phyloP scores from a whole-genome alignment of 2,888 invertebrate species.

The Coenonympha glycerion region DNA sequence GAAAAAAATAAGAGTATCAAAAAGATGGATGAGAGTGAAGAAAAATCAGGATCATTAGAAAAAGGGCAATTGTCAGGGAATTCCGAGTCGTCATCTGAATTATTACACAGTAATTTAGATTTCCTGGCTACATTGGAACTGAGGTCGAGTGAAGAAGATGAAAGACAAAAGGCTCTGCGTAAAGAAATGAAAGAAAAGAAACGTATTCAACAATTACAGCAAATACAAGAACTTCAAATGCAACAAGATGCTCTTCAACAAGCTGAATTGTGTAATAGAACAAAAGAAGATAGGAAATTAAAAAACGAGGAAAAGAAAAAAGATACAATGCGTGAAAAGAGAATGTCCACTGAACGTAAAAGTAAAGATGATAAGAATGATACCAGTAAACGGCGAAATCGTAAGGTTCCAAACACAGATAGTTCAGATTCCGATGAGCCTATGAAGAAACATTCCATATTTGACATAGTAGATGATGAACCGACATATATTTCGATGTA shows the following conservation, averaged over 20 bases:
- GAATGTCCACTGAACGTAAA: slow-evolving; percentile 69
- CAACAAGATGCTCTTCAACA: slow-evolving; percentile 65
- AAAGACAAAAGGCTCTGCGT: slow-evolving; percentile 71
- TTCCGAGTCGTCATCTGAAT: slow-evolving; percentile 44
- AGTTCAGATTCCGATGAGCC: slow-evolving; percentile 86
- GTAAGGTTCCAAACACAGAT: slow-evolving; percentile 77
- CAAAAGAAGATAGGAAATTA: slow-evolving; percentile 61
- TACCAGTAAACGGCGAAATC: slow-evolving; percentile 57
- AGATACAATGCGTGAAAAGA: slow-evolving; percentile 64
- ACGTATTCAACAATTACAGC: slow-evolving; percentile 67
- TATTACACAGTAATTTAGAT: slow-evolving; percentile 72
- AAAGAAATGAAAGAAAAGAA: slow-evolving; percentile 77
- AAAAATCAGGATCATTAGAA: slow-evolving; percentile 31
- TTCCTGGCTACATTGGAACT: slow-evolving; percentile 77
- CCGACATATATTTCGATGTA: slow-evolving; percentile 98
- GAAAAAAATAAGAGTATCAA: slow-evolving; percentile 44
- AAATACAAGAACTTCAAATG: slow-evolving; percentile 70
- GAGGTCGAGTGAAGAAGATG: slow-evolving; percentile 76
- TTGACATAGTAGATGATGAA: slow-evolving; percentile 91
- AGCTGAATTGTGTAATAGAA: slow-evolving; percentile 54
- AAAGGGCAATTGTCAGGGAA: slow-evolving; percentile 24
- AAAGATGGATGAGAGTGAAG: slow-evolving; percentile 51
- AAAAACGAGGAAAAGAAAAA: slow-evolving; percentile 67
- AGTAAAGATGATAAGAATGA: slow-evolving; percentile 69
- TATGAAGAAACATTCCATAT: slow-evolving; percentile 90